phyloP scores from a whole-genome alignment of 2,797 vertebrate species.

The Todus mexicanus region DNA sequence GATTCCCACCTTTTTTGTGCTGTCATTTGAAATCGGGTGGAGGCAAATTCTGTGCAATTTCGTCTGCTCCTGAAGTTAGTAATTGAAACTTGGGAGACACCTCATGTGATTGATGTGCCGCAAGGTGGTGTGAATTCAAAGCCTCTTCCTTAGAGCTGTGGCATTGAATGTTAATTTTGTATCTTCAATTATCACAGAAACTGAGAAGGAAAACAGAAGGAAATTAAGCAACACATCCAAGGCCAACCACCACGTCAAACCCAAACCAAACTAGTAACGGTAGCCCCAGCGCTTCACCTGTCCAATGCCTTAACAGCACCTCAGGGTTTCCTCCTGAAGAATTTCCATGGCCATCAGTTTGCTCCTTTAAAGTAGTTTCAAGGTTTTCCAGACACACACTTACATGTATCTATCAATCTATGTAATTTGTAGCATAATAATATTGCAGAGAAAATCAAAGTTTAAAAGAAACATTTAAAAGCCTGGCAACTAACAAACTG shows the following conservation, averaged over 20 bases:
- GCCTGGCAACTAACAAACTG: background rate
- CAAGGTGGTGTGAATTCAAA: background rate
- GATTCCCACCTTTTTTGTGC: background rate
- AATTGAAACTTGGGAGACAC: background rate
- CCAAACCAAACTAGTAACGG: background rate
- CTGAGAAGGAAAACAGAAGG: background rate
- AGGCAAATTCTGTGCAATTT: background rate
- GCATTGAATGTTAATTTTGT: background rate
- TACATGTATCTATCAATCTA: background rate
- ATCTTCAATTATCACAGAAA: background rate
- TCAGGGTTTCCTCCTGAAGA: background rate
- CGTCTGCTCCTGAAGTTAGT: background rate
- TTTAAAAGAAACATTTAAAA: background rate
- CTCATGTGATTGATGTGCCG: background rate
- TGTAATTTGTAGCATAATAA: background rate
- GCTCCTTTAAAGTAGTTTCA: background rate
- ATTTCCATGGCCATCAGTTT: background rate
- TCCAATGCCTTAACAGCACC: background rate
- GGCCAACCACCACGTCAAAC: background rate
- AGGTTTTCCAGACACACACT: background rate
- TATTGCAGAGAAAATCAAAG: background rate
- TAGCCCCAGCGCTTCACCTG: background rate
- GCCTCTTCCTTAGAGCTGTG: background rate
- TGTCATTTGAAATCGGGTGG: background rate
- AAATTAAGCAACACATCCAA: background rate